Percentiles rank a stretch among this genome's conserved stretches.
Evolutionary conservation across 2,797 vertebrate species (phyloP).

Genomic region (Lithobates pipiens): DNA sequence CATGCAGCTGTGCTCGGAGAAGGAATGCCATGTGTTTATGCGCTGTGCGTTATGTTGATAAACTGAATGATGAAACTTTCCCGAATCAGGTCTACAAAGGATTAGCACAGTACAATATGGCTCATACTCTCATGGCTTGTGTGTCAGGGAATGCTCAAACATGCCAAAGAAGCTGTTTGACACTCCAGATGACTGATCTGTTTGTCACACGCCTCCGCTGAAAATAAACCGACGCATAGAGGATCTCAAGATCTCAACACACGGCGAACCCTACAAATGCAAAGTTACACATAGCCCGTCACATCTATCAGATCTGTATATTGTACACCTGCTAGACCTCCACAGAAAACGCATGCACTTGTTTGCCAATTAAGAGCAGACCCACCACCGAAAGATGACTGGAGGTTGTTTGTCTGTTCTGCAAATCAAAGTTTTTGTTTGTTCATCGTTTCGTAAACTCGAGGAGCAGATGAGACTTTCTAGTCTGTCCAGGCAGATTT

Average conservation of each 20-base stretch:
- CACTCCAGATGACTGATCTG: slow-evolving; percentile 15
- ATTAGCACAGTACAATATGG: slow-evolving; percentile 11
- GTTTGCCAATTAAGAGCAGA: neutral
- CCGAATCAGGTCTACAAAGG: neutral
- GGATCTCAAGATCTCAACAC: neutral
- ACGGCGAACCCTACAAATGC: slow-evolving; percentile 2
- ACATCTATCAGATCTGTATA: neutral
- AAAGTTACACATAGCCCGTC: neutral
- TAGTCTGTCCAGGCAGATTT: neutral
- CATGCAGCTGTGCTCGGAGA: neutral
- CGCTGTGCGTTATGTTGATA: neutral
- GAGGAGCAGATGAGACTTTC: neutral
- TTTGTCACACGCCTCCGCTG: slow-evolving; percentile 36
- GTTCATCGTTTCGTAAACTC: neutral
- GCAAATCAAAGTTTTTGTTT: neutral
- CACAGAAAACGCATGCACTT: neutral
- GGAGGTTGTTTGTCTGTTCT: neutral
- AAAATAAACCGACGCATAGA: slow-evolving; percentile 33
- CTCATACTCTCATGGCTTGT: slow-evolving; percentile 19
- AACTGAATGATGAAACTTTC: slow-evolving; percentile 29
- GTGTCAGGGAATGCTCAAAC: slow-evolving; percentile 31
- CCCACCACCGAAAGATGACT: neutral
- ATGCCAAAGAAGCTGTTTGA: slow-evolving; percentile 22
- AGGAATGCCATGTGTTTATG: slow-evolving; percentile 28
- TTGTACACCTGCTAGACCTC: slow-evolving; percentile 18